These are phyloP conservation scores for Petrophora chlorosata DNA, from an alignment of 2,888 invertebrate species.

Conservation along the genomic window DNA sequence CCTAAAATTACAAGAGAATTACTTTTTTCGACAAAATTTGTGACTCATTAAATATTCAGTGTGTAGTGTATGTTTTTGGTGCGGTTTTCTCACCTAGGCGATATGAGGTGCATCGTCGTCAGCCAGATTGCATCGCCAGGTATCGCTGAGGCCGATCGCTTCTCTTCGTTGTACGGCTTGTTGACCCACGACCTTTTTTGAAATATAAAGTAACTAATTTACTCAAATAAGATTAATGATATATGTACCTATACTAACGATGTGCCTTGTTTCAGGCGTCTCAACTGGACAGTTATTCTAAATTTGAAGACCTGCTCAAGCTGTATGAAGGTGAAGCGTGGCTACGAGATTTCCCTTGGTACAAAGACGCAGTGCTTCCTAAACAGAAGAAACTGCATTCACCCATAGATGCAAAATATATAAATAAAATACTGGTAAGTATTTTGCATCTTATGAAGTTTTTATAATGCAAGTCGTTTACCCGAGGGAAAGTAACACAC, in stretches of 20 bases:
- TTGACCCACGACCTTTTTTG: constrained; percentile 68
- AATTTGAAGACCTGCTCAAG: constrained; percentile 53
- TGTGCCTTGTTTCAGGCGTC: constrained; percentile 63
- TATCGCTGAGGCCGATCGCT: constrained; percentile 59
- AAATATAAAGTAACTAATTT: neutral
- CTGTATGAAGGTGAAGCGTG: constrained; percentile 61
- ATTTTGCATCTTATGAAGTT: neutral
- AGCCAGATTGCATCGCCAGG: constrained; percentile 71
- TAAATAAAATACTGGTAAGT: constrained; percentile 65
- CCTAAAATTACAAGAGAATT: constrained; percentile 25
- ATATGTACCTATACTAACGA: neutral
- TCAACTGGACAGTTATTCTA: constrained; percentile 55
- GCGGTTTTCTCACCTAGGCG: constrained; percentile 66
- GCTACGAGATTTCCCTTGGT: constrained; percentile 61
- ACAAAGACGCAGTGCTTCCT: constrained; percentile 62
- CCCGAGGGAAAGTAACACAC: neutral
- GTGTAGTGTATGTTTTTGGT: constrained; percentile 61
- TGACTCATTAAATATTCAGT: constrained; percentile 63
- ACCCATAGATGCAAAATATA: constrained; percentile 52
- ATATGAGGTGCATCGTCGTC: constrained; percentile 45
- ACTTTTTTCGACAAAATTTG: constrained; percentile 42
- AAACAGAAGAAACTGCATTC: constrained; percentile 56
- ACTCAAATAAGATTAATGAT: too few relatives aligned
- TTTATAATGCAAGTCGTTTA: neutral
- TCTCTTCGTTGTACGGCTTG: constrained; percentile 68